Base-by-base conservation (phyloP, 2,797 vertebrate genomes). In the Protosalanx chinensis region DNA sequence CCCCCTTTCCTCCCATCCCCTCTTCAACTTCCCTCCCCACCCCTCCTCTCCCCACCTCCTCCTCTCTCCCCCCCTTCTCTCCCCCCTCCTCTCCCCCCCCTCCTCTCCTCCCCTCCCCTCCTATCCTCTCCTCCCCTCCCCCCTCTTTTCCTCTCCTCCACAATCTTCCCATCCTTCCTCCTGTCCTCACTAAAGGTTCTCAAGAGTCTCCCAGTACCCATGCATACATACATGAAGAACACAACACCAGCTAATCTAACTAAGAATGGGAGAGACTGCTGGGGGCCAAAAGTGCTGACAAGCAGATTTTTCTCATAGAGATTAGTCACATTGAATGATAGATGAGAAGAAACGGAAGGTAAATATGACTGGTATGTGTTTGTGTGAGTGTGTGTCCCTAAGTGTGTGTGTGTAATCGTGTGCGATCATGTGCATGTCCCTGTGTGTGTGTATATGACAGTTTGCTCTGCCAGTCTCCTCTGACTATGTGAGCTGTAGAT, bases 251-350 rank as follows among this genome's bases (percentile, higher is more conserved):
- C 78, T 79, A 78, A 78, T 81, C 80, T 78, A 83, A 81, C 72
- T 74, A 81, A 82, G 20, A 60, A 30, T 57, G 65, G 59, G 65
- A 53, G 56, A 66, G 60, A 79, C 67, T 80, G 73, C 83, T 80
- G 82, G 80, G 80, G 72, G 68, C 76, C 78, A 86, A 89, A 91
- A 89, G 81, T 88, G 88, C 89, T 64, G 78, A 86, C 84, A 88
- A 90, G 87, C 89, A 87, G 77, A 87, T 90, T 91, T 87, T 79
- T 86, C 85, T 78, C 89, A 84, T 85, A 76, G 51, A 85, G 79
- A 84, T 90, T 88, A 88, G 84, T 86, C 80, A 80, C 78, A 20
- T 77, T 90, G 82, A 92, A 91, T 91, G 86, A 84, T 80, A 89
- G 87, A 93, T 91, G 88, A 81, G 81, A 13, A 5, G 74, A 67